Evolutionary conservation across 2,113 vertebrate genomes (phyloP).

Genomic region (Campylorhamphus procurvoides): DNA sequence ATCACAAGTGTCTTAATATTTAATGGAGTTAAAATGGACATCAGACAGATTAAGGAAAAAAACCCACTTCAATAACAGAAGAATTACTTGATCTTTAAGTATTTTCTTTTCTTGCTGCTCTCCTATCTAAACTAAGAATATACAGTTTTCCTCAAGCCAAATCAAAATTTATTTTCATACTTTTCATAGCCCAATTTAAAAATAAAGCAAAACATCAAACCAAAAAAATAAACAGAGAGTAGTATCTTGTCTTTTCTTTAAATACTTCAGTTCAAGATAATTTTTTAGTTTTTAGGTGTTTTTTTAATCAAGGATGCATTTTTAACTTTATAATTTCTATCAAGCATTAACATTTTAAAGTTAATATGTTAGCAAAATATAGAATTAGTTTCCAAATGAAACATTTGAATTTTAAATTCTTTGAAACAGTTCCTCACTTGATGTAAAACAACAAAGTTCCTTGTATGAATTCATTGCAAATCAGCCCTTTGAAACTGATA

Average conservation of each 20-base stretch:
- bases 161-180: neutral
- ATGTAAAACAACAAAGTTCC: neutral
- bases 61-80: neutral
- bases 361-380: neutral
- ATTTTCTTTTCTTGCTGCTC: neutral
- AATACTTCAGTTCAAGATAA: neutral
- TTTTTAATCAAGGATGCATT: neutral
- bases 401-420: neutral
- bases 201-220: neutral
- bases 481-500: neutral
- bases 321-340: neutral
- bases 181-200: neutral
- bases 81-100: neutral
- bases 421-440: neutral
- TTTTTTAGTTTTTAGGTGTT: neutral
- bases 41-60: neutral
- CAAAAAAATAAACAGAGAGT: neutral
- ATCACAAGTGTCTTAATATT: neutral
- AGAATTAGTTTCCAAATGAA: neutral
- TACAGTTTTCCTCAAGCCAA: neutral
- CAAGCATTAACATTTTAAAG: neutral
- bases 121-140: neutral
- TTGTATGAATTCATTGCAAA: neutral
- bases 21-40: neutral
- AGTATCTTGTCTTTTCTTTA: rapidly evolving